These are phyloP conservation scores for Podargus strigoides DNA, from an alignment of 2,797 vertebrate species.

Conservation along the genomic window DNA sequence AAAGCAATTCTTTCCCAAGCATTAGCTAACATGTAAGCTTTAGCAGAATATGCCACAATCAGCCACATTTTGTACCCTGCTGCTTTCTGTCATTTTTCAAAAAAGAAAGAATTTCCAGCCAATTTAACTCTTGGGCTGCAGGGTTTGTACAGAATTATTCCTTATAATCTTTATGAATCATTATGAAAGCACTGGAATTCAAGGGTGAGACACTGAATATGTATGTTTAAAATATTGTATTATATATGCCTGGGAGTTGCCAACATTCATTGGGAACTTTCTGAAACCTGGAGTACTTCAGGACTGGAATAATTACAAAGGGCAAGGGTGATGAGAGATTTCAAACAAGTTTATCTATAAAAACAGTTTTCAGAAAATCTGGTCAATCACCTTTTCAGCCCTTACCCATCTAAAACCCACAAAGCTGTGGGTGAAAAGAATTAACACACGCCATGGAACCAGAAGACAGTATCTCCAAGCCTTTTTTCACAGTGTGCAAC, in stretches of 20 bases:
- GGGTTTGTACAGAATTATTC: neutral
- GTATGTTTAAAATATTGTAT: neutral
- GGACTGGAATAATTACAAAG: neutral
- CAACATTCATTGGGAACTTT: neutral
- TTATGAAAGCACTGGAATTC: neutral
- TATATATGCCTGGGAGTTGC: neutral
- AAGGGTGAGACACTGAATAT: neutral
- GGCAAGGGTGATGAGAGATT: neutral
- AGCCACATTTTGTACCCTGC: neutral
- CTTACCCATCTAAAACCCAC: neutral
- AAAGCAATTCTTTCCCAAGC: neutral
- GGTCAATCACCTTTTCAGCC: neutral
- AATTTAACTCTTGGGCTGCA: neutral
- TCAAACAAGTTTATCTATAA: neutral
- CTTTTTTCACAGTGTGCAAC: neutral
- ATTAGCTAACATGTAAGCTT: neutral
- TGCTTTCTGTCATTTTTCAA: neutral
- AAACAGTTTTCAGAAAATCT: neutral
- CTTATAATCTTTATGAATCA: neutral
- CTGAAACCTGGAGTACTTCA: neutral
- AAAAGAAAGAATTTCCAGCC: neutral
- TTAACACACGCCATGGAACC: neutral
- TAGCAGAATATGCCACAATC: neutral
- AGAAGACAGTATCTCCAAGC: neutral
- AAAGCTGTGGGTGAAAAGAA: neutral